Percentiles rank a stretch among this genome's conserved stretches.
phyloP scores from a whole-genome alignment of 2,797 vertebrate genomes.

The Arnoldichthys spilopterus region DNA sequence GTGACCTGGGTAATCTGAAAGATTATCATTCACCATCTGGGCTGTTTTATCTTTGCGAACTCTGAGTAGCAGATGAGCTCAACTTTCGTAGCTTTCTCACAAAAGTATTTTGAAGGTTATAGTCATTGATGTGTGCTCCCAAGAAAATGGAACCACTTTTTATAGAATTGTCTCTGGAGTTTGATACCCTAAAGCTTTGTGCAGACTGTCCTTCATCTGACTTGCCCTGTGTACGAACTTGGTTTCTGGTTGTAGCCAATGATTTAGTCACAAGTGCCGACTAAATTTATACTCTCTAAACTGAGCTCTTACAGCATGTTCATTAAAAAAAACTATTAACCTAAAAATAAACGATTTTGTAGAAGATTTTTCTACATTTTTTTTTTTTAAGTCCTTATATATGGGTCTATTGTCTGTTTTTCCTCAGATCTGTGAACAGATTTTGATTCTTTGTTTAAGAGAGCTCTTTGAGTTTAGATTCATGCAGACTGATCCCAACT shows the following conservation, averaged over 20 bases:
- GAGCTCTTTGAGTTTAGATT: constrained; percentile 96
- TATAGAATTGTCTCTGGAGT: no score
- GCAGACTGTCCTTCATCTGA: not conserved
- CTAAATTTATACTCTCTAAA: not conserved
- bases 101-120: not conserved
- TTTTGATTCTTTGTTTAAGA: constrained; percentile 88
- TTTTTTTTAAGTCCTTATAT: not conserved
- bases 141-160: no score
- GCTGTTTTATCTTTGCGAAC: not conserved
- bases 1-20: not conserved
- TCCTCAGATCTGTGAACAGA: constrained; percentile 90
- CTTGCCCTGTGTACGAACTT: not conserved
- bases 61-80: not conserved
- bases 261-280: not conserved
- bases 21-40: not conserved
- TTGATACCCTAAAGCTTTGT: not conserved
- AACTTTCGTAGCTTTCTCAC: not conserved
- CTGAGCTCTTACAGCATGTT: not conserved
- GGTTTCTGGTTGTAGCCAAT: not conserved
- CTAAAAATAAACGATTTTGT: no score
- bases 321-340: no score
- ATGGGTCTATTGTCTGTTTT: not conserved
- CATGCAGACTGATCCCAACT: constrained; percentile 99
- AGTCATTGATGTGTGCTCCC: not conserved
- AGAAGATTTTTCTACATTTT: no score